Evolutionary conservation across 2,113 vertebrate species (phyloP).

Genomic region (Suncus etruscus): DNA sequence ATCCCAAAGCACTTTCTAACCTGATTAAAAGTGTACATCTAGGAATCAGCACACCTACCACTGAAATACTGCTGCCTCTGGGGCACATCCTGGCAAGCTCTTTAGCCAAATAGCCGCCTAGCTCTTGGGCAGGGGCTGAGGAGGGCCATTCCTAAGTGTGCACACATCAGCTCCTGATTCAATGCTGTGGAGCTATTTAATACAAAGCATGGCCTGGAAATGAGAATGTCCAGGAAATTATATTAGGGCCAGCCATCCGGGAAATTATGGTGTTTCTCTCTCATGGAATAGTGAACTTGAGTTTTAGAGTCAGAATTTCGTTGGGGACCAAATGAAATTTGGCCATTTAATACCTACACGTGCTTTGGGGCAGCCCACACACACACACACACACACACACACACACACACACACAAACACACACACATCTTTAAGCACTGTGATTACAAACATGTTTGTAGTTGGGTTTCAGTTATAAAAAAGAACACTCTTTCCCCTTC

Average conservation of each 20-base stretch:
- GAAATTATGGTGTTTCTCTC: slow-evolving; percentile 30
- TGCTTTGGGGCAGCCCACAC: background rate
- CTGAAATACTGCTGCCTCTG: slow-evolving; percentile 26
- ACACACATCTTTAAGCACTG: no score
- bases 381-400: no score
- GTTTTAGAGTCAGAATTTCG: background rate
- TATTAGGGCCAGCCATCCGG: background rate
- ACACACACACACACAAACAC: no score
- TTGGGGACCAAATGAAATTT: background rate
- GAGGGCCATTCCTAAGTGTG: background rate
- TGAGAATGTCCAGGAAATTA: slow-evolving; percentile 12
- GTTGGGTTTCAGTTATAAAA: no score
- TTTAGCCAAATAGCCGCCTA: background rate
- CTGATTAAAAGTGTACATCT: slow-evolving; percentile 38
- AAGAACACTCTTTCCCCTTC: no score
- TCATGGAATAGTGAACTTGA: background rate
- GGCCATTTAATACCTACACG: background rate
- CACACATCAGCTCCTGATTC: background rate
- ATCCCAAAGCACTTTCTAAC: slow-evolving; percentile 49
- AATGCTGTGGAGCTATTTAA: background rate
- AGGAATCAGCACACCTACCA: background rate
- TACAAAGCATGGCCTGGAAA: slow-evolving; percentile 18
- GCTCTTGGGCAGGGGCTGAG: background rate
- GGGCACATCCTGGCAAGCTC: background rate
- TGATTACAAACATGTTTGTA: no score